Conservation (phyloP, 1,140 invertebrate genomes). For the Palaemon carinicauda region DNA sequence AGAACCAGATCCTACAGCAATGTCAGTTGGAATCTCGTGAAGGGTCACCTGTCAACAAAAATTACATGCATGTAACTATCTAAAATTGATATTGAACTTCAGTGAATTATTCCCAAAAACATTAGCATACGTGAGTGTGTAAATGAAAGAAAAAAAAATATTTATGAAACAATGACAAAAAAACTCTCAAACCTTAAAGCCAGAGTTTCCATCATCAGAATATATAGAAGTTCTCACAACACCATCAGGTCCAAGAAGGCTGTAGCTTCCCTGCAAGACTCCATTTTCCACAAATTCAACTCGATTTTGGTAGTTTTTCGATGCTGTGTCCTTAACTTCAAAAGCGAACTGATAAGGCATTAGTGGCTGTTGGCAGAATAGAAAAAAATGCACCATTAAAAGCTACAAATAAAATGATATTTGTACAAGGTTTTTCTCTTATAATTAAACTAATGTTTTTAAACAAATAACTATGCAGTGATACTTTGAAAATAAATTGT, state of each 20-base stretch:
- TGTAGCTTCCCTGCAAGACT: constrained; percentile 48
- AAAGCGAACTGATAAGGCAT: constrained; percentile 52
- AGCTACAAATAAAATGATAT: too few species aligned
- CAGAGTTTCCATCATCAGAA: constrained; percentile 29
- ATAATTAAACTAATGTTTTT: too few species aligned
- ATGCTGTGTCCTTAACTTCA: constrained; percentile 39
- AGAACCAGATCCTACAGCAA: constrained; percentile 33
- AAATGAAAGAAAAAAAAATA: too few species aligned
- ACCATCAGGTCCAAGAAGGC: constrained; percentile 38
- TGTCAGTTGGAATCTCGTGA: constrained; percentile 35
- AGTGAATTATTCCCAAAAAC: too few species aligned
- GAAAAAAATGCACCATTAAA: neutral
- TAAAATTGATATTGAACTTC: too few species aligned
- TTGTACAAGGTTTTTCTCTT: too few species aligned
- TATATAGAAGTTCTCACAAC: constrained; percentile 47
- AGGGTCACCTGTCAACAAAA: constrained; percentile 17
- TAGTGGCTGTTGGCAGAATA: constrained; percentile 23
- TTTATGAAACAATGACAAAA: neutral
- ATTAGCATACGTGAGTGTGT: too few species aligned
- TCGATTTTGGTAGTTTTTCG: constrained; percentile 49
- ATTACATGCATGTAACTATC: neutral
- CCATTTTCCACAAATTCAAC: constrained; percentile 46
- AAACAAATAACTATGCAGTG: too few species aligned
- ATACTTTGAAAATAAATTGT: too few species aligned
- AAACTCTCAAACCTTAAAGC: constrained; percentile 34